Evolutionary conservation across 2,113 vertebrate species (phyloP), one percentile per base, ranked within the genome.

Genomic region (Crotalus horridus): DNA sequence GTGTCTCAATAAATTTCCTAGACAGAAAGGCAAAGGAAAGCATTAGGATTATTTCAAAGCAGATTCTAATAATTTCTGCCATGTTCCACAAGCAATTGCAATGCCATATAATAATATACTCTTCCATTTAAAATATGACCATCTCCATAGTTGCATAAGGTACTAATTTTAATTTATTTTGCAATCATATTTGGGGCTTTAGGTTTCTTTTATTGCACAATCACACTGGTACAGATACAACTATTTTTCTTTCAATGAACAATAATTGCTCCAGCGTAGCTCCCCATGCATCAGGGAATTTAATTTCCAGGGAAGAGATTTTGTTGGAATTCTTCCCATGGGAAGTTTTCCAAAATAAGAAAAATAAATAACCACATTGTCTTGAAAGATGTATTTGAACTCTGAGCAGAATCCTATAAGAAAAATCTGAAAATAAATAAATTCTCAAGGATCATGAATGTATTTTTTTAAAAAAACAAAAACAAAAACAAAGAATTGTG

Each of bases 1-100:
- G 96, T 61, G 97, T 69, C 74, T 96, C 93, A 96, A 85, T 92
- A 33, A 97, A 89, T 91, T 96, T 96, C 91, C 97, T 98, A 3
- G 13, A 90, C 93, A 0, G 54, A 87, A 95, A 92, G 64, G 39
- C 55, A 81, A 90, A 90, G 0, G 0, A 85, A 51, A 90, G 24
- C 13, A 89, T 54, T 6, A 64, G 7, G 26, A 92, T 12, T 21
- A 89, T 64, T 74, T 87, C 2, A 4, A 9, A 8, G n/a, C 2
- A 0, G 10, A 26, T 21, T 0, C 51, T 3, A 26, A 48, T 21
- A 58, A 1, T 1, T 33, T 39, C 15, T n/a, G 0, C 0, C 0
- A 1, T 64, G 26, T 69, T 53, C 9, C 29, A 61, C 20, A 3
- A 33, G 12, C 1, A 51, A 5, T 15, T 26, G n/a, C n/a, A 39